A percentile compares a stretch with the other conserved stretches of the same genome.
phyloP scores from a whole-genome alignment of 2,797 vertebrate species.

The Triplophysa bombifrons region DNA sequence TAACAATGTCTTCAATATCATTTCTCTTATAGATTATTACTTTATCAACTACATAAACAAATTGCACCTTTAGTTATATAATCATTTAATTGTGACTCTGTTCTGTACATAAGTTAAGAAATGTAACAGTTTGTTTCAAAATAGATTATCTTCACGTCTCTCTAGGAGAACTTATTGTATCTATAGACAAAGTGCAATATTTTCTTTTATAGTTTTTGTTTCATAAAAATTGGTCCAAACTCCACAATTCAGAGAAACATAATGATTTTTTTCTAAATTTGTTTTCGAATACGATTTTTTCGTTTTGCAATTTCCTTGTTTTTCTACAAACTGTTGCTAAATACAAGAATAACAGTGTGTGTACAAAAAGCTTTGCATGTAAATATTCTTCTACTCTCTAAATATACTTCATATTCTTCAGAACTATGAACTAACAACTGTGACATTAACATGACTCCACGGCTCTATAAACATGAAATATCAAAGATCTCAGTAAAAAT shows the following conservation, averaged over 20 bases:
- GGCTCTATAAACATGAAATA: conserved; percentile 93
- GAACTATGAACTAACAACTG: conserved; percentile 61
- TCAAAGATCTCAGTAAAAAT: conserved; percentile 81
- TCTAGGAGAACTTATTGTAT: conserved; percentile 54
- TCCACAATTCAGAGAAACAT: conserved; percentile 67
- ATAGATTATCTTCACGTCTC: conserved; percentile 73
- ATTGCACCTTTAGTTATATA: conserved; percentile 76
- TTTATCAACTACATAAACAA: conserved; percentile 82
- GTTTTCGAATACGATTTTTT: conserved; percentile 61
- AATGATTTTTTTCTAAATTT: conserved; percentile 60
- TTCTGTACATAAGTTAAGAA: conserved; percentile 87
- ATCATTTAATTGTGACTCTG: conserved; percentile 81
- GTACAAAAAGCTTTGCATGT: conserved; percentile 90
- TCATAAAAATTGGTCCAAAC: conserved; percentile 85
- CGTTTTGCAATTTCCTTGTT: conserved; percentile 66
- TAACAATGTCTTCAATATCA: conserved; percentile 47
- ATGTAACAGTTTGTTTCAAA: conserved; percentile 83
- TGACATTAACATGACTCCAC: conserved; percentile 89
- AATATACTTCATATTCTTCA: conserved; percentile 82
- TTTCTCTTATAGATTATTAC: conserved; percentile 75
- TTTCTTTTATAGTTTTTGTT: conserved; percentile 73
- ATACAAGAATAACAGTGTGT: conserved; percentile 84
- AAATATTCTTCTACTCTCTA: conserved; percentile 86
- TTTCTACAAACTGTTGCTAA: conserved; percentile 78
- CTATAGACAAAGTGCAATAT: conserved; percentile 79